Evolutionary conservation across 1,140 invertebrate species (phyloP).

Genomic region (Leguminivora glycinivorella): DNA sequence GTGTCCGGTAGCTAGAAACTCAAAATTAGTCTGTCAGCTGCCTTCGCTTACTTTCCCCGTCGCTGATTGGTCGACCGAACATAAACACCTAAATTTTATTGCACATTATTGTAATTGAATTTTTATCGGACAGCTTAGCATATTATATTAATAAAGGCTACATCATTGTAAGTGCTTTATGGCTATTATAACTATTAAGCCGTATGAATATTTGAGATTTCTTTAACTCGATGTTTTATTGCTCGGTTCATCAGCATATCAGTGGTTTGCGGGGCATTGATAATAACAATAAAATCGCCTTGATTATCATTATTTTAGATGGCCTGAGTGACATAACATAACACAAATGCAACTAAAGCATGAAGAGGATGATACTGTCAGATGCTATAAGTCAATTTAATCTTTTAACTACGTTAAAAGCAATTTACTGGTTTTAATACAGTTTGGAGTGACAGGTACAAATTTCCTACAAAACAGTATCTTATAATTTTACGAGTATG

Average conservation of each 20-base stretch:
- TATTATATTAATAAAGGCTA: constrained; percentile 33
- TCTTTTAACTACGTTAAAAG: too few species aligned
- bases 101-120: constrained; percentile 33
- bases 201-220: background rate
- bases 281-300: background rate
- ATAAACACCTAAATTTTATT: constrained; percentile 48
- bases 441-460: background rate
- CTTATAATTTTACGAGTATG: background rate
- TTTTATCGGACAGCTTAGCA: constrained; percentile 34
- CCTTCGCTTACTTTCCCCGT: background rate
- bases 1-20: constrained; percentile 2
- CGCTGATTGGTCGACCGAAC: constrained; percentile 40
- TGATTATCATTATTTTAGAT: background rate
- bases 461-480: background rate
- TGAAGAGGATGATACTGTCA: too few species aligned
- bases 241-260: background rate
- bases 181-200: constrained; percentile 19
- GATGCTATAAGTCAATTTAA: too few species aligned
- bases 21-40: background rate
- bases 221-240: background rate
- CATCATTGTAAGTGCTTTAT: constrained; percentile 26
- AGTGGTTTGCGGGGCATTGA: too few species aligned
- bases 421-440: too few species aligned
- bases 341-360: too few species aligned
- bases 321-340: background rate